A percentile compares a stretch with the other conserved stretches of the same genome.
Evolutionary conservation across 2,113 vertebrate genomes (phyloP).

Genomic region (Rousettus leschenaultii): DNA sequence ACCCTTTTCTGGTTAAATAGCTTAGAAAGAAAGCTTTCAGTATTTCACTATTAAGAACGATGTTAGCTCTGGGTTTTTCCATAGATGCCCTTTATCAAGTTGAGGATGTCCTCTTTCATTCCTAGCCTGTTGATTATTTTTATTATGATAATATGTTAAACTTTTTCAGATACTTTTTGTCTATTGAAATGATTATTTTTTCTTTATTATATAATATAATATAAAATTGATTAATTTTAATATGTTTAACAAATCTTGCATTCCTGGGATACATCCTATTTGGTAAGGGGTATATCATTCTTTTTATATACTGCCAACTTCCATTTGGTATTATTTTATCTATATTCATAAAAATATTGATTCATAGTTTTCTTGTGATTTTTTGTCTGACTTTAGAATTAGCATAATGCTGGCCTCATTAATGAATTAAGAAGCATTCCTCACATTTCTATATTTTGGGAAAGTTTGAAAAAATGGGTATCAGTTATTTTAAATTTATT

Average conservation of each 20-base stretch:
- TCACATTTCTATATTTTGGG: background rate
- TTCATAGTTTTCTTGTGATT: background rate
- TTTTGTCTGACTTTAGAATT: background rate
- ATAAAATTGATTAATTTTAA: background rate
- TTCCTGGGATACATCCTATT: background rate
- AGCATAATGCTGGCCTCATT: background rate
- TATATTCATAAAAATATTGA: background rate
- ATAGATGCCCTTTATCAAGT: background rate
- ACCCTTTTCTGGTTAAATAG: background rate
- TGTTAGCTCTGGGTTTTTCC: background rate
- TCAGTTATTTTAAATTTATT: background rate
- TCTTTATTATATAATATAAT: background rate
- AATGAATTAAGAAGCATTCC: background rate
- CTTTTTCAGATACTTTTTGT: background rate
- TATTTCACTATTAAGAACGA: background rate
- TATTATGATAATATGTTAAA: background rate
- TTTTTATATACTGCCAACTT: background rate
- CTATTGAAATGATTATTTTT: background rate
- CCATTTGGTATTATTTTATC: background rate
- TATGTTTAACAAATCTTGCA: background rate
- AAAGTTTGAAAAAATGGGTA: background rate
- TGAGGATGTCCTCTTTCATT: background rate
- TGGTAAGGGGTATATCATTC: background rate
- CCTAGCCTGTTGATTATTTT: background rate
- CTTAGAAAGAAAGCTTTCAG: background rate